Evolutionary conservation across 2,113 vertebrate species (phyloP).

Genomic region (Callipepla californica): DNA sequence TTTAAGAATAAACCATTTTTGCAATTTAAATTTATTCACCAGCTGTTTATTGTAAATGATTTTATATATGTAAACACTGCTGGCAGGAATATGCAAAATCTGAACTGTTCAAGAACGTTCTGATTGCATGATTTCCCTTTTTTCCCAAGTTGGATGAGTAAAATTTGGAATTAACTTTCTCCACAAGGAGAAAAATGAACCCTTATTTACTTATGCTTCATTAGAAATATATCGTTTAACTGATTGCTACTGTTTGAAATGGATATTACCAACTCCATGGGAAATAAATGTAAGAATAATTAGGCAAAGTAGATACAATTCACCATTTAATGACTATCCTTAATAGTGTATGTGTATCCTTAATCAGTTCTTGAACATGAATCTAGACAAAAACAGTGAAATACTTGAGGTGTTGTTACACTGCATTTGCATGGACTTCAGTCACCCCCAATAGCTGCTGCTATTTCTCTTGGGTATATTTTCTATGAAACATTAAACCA

Average conservation of each 20-base stretch:
- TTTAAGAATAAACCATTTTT: not conserved
- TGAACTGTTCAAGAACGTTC: not conserved
- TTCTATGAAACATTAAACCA: not conserved
- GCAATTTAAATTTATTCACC: constrained; percentile 18
- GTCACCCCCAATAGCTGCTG: not conserved
- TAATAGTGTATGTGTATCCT: not conserved
- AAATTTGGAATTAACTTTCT: constrained; percentile 3
- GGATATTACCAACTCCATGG: not conserved
- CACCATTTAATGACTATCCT: not conserved
- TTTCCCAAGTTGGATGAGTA: not conserved
- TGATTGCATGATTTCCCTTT: not conserved
- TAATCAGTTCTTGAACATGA: not conserved
- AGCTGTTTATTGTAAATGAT: not conserved
- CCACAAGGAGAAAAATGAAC: not conserved
- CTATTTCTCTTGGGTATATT: not conserved
- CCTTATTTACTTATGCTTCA: not conserved
- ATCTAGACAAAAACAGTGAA: not conserved
- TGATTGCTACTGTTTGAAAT: not conserved
- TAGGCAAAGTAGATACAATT: not conserved
- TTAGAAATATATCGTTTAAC: not conserved
- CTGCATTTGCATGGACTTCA: not conserved
- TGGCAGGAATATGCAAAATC: constrained; percentile 16
- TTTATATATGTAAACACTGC: not conserved
- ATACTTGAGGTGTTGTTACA: not conserved
- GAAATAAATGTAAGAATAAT: constrained; percentile 1